Evolutionary conservation across 2,797 vertebrate species (phyloP), one percentile per base, ranked within the genome.

Genomic region (Sebastes matsubarae): DNA sequence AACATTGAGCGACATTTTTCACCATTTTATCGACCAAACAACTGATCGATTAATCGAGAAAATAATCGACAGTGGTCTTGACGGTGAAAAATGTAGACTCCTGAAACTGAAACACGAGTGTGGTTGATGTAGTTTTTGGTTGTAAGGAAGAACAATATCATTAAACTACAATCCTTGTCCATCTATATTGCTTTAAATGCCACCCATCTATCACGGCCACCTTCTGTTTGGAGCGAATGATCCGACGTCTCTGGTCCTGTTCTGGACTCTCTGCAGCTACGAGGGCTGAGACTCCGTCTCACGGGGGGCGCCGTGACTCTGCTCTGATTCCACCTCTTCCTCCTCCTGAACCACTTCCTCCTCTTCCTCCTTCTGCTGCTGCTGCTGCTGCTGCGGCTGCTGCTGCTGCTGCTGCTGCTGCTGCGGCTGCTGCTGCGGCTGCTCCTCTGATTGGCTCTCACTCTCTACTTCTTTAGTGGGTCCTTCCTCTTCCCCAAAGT

Each of bases 401-500:
- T 27, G 30, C 75, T 70, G 61, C 75, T 82, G 1, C 22, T 57
- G 4, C 69, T 74, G 25, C 57, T 22, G 11, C 57, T 69, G 10
- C 24, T 70, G n/a, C 59, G 52, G 30, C 75, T 71, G 61, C 77
- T 83, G 10, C 24, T 73, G n/a, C 59, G 46, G 32, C 76, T 71
- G 61, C 75, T 84, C 87, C 66, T 88, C 83, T 4, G 61, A 63
- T 16, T 75, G 83, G 55, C 24, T 36, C 73, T 87, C 87, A 1
- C 34, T 59, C 60, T 86, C 83, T n/a, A 8, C 75, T 10, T 79
- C 87, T 20, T 80, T 30, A 25, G 66, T 14, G 25, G 22, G 22
- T 63, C 20, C 66, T 22, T 83, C 77, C 0, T 86, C 89, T 34
- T 93, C 87, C 12, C 18, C 82, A 2, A 63, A 5, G 36, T 93